phyloP scores from a whole-genome alignment of 2,888 invertebrate species.

The Trachelus tabidus region DNA sequence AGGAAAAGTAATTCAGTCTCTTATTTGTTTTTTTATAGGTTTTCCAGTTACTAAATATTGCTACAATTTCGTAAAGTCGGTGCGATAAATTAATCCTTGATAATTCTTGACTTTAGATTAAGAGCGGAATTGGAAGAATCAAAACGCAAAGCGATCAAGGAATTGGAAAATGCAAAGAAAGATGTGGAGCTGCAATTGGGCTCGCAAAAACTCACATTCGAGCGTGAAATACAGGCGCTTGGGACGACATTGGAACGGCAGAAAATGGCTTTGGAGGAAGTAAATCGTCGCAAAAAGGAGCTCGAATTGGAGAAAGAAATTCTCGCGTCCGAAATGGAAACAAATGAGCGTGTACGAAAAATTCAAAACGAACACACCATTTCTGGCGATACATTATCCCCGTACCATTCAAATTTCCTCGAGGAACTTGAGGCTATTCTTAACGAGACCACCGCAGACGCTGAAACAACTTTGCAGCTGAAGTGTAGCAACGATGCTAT shows the following conservation, averaged over 20 bases:
- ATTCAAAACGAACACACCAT: constrained; percentile 58
- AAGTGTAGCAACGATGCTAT: constrained; percentile 51
- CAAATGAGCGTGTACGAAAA: constrained; percentile 66
- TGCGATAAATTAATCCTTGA: background rate
- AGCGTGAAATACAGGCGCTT: constrained; percentile 56
- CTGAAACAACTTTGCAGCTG: constrained; percentile 51
- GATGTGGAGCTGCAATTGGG: constrained; percentile 57
- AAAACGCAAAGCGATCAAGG: constrained; percentile 60
- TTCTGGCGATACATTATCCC: constrained; percentile 30
- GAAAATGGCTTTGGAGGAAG: constrained; percentile 55
- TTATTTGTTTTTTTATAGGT: background rate
- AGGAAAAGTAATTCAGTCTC: constrained; percentile 60
- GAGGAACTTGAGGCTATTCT: constrained; percentile 68
- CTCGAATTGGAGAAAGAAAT: constrained; percentile 59
- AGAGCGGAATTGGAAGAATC: constrained; percentile 61
- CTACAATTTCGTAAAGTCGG: background rate
- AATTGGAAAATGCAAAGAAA: constrained; percentile 58
- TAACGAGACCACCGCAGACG: constrained; percentile 56
- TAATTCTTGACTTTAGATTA: constrained; percentile 40
- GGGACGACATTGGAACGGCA: constrained; percentile 58
- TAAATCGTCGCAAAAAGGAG: constrained; percentile 54
- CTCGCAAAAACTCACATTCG: constrained; percentile 57
- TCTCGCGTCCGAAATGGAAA: constrained; percentile 63
- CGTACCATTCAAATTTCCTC: constrained; percentile 68
- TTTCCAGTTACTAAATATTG: background rate